Evolutionary conservation across 2,797 vertebrate genomes (phyloP).

Genomic region (Amphiprion clarkii): DNA sequence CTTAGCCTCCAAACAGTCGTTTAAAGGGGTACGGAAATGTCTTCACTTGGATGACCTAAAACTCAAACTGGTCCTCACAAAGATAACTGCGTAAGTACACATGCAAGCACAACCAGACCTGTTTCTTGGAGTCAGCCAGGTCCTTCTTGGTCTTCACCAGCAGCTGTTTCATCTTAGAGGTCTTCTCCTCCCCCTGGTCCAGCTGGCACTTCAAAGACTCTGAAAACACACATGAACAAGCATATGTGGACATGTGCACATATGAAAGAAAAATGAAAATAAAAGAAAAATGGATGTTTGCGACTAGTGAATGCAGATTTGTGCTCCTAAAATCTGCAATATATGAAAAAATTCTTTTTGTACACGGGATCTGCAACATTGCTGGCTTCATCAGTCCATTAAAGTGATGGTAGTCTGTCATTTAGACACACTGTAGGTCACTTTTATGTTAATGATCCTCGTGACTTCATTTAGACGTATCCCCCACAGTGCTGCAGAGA

Average conservation of each 20-base stretch:
- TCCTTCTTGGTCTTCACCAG: slow-evolving; percentile 97
- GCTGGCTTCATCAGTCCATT: too few species aligned
- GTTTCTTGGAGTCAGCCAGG: slow-evolving; percentile 92
- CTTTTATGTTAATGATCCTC: too few species aligned
- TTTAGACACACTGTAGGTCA: too few species aligned
- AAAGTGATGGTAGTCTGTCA: too few species aligned
- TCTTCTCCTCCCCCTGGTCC: slow-evolving; percentile 91
- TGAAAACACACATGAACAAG: slow-evolving; percentile 69
- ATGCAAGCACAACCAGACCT: slow-evolving; percentile 82
- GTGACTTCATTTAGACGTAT: too few species aligned
- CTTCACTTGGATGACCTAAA: too few species aligned
- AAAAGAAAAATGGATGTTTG: background rate
- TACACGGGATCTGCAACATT: too few species aligned
- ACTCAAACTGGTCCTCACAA: background rate
- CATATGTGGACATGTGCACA: background rate
- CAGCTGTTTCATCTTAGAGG: slow-evolving; percentile 94
- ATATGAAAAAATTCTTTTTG: too few species aligned
- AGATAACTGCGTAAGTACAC: slow-evolving; percentile 1
- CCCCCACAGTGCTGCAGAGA: too few species aligned
- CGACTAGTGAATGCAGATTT: background rate
- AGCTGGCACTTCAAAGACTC: slow-evolving; percentile 89
- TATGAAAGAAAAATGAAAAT: background rate
- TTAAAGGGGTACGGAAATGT: too few species aligned
- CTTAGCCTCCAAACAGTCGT: too few species aligned
- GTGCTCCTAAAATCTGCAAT: background rate